Evolutionary conservation across 2,888 invertebrate genomes (phyloP).

Genomic region (Seira sanloemensis): DNA sequence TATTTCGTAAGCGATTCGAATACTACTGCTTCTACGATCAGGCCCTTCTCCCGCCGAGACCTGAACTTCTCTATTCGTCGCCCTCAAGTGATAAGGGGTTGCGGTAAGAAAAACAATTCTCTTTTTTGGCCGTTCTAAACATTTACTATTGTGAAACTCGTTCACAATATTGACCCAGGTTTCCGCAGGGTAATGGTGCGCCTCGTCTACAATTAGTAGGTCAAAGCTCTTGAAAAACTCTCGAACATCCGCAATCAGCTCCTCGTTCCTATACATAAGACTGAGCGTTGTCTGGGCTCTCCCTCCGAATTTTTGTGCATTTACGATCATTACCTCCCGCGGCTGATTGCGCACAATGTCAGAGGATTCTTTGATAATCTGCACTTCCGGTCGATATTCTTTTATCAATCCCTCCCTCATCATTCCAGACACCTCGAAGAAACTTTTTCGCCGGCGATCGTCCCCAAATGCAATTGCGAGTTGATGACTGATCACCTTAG

Average conservation of each 20-base stretch:
- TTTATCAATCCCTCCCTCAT: neutral
- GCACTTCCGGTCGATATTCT: neutral
- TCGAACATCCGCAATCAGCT: neutral
- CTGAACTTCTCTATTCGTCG: too few relatives aligned
- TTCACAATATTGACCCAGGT: constrained; percentile 46
- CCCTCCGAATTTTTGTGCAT: constrained; percentile 60
- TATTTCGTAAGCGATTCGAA: too few relatives aligned
- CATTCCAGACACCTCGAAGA: too few relatives aligned
- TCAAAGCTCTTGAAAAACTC: constrained; percentile 29
- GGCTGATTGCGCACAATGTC: neutral
- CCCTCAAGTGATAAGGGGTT: constrained; percentile 47
- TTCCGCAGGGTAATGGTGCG: constrained; percentile 52
- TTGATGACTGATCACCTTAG: constrained; percentile 31
- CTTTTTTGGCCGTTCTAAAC: constrained; percentile 5
- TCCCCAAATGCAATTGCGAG: constrained; percentile 15
- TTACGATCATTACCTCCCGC: constrained; percentile 37
- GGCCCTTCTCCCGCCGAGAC: too few relatives aligned
- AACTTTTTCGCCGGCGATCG: neutral
- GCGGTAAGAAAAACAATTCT: constrained; percentile 49
- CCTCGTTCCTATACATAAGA: neutral
- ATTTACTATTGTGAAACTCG: too few relatives aligned
- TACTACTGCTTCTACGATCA: too few relatives aligned
- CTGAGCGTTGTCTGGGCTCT: neutral
- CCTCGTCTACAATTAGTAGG: constrained; percentile 55
- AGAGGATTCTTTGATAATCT: neutral